phyloP scores from a whole-genome alignment of 1,140 invertebrate genomes.

The Anadara kagoshimensis region DNA sequence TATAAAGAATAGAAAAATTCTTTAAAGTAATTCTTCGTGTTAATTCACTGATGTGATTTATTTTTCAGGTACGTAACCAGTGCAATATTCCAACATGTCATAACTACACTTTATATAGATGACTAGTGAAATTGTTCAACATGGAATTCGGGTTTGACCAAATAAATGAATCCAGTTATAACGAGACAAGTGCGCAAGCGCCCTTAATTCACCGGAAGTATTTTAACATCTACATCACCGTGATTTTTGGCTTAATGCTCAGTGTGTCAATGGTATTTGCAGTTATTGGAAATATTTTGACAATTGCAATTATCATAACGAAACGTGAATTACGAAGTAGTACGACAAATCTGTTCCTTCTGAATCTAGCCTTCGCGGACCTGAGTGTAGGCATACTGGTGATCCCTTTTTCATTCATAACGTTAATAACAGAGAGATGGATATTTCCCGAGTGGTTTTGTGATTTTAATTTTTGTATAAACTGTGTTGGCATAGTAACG shows the following conservation, averaged over 20 bases:
- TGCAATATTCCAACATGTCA: too few relatives aligned
- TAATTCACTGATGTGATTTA: not conserved
- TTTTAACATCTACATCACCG: slow-evolving; percentile 9
- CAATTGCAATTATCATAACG: slow-evolving; percentile 19
- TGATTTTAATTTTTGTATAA: slow-evolving; percentile 72
- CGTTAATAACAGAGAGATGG: slow-evolving; percentile 50
- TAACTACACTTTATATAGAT: too few relatives aligned
- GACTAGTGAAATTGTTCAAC: too few relatives aligned
- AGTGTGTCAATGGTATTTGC: slow-evolving; percentile 8
- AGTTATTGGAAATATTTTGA: slow-evolving; percentile 21
- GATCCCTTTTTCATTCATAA: slow-evolving; percentile 69
- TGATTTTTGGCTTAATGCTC: slow-evolving; percentile 18
- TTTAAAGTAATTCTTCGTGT: not conserved
- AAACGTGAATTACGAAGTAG: slow-evolving; percentile 55
- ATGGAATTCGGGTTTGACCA: too few relatives aligned
- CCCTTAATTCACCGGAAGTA: not conserved
- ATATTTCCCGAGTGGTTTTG: slow-evolving; percentile 57
- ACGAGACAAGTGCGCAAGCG: too few relatives aligned
- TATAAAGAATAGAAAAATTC: too few relatives aligned
- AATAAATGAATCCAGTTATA: too few relatives aligned
- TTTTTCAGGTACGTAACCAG: too few relatives aligned
- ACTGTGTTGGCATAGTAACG: slow-evolving; percentile 70
- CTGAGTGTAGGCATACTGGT: slow-evolving; percentile 68
- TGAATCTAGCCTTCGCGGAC: slow-evolving; percentile 70
- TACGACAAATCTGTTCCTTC: slow-evolving; percentile 69